These are phyloP conservation scores for Erinaceus europaeus DNA, from an alignment of 2,113 vertebrate species.

Conservation along the genomic window DNA sequence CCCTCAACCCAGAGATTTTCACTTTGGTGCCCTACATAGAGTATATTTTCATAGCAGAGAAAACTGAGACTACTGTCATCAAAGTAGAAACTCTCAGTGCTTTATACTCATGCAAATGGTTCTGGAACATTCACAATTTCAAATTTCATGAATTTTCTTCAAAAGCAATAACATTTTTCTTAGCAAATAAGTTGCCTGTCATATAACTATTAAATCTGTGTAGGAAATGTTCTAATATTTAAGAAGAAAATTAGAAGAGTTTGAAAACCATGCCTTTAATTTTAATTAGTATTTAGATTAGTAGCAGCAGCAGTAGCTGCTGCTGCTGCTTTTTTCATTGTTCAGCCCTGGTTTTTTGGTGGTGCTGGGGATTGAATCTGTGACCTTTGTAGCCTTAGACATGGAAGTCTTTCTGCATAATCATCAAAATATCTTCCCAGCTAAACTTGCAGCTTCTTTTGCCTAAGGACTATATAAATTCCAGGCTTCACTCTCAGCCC, in stretches of 20 bases:
- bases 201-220: not conserved
- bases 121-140: not conserved
- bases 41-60: not conserved
- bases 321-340: no score
- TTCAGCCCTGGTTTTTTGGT: no score
- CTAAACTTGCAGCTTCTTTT: no score
- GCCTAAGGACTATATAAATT: not conserved
- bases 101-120: not conserved
- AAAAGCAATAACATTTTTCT: not conserved
- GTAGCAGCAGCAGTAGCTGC: no score
- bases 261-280: not conserved
- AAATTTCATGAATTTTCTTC: not conserved
- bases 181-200: not conserved
- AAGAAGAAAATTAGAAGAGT: not conserved
- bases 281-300: not conserved
- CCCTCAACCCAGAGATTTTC: no score
- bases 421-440: no score
- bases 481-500: not conserved
- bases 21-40: no score
- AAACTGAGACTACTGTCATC: not conserved
- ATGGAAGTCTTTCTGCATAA: no score
- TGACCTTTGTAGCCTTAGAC: no score
- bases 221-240: not conserved
- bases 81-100: not conserved
- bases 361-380: no score